Base-by-base conservation (phyloP, 2,797 vertebrate genomes). In the Centroberyx gerrardi region DNA sequence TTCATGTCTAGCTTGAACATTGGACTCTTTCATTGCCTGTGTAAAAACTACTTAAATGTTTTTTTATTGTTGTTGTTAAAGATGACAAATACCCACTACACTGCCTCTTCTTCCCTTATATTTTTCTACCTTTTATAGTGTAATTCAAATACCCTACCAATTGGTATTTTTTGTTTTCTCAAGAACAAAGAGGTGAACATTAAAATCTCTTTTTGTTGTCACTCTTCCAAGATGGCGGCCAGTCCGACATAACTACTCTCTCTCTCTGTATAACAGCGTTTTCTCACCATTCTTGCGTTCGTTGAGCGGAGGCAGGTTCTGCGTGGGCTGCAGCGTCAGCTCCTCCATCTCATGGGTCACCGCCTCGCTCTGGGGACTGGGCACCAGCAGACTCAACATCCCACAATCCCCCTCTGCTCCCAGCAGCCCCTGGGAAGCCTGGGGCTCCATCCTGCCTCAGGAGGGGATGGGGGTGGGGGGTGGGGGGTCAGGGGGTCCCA, bases 351-450 rank as follows among this genome's bases (percentile, higher is more conserved):
- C 98, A 0, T 99, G 97, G 2, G 97, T 97, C 68, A 99, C 97
- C 0, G 97, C 96, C 94, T 99, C 98, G n/a, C 98, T 99, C 72
- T 98, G 98, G 33, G 98, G 98, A 84, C 98, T 99, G 38, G 97
- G 95, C 52, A 95, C 95, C 62, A 99, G 94, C 51, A 96, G 89
- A 14, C 91, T 88, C 46, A 92, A 84, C 28, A 95, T 91, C 53
- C 94, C 96, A 31, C 93, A 82, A 59, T 96, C 97, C 4, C 96
- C 96, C 83, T 96, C 95, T 0, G 84, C 63, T 38, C 94, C 94
- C 0, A 93, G 78, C 18, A 90, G 80, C 67, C 81, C 88, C 87
- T 91, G 87, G 63, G 71, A 80, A 36, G 53, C 94, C 82, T 89
- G 42, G 87, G 87, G 95, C 91, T 98, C 97, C 98, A 98, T 99